Base-by-base conservation (phyloP, 2,797 vertebrate genomes). In the Tangara arthus region DNA sequence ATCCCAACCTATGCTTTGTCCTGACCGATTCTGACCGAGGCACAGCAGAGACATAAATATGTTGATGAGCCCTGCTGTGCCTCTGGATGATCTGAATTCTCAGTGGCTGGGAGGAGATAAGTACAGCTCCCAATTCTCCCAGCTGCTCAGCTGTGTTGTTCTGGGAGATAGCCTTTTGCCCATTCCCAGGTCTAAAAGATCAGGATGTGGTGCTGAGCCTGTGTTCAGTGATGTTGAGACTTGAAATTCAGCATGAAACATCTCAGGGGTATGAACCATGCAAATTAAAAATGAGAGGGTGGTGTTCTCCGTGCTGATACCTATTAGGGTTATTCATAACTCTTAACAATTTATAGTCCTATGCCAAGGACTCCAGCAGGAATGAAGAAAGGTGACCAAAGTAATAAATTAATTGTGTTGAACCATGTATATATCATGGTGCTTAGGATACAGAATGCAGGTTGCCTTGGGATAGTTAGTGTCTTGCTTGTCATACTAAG, bases 401-500 rank as follows among this genome's bases (percentile, higher is more conserved):
- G 59, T 28, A 86, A 91, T 90, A 93, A 82, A 94, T 89, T 56
- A 82, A 32, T 89, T 60, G 72, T 53, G n/a, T 69, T 90, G 47
- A 91, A 87, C 27, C 11, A 23, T 15, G 28, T 63, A 18, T 89
- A 59, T 72, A 49, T 91, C 69, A 46, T 66, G 47, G 15, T 86
- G 41, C 72, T 78, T 60, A 73, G 73, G 35, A 53, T 39, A 27
- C 27, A 73, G 59, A 82, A 50, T 86, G 82, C 16, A 91, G 53
- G n/a, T 91, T 0, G 0, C 52, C 63, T 91, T 88, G 82, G 82
- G 66, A 60, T 70, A 49, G 34, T 63, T 76, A 39, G 34, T 24
- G 41, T 88, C 79, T 88, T 82, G 20, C 23, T 73, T 91, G 70
- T 44, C 37, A 26, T 79, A 70, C 30, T 59, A 49, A 94, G 37